These are phyloP conservation scores for Speoplatyrhinus poulsoni DNA, from an alignment of 2,113 vertebrate species.

Conservation along the genomic window DNA sequence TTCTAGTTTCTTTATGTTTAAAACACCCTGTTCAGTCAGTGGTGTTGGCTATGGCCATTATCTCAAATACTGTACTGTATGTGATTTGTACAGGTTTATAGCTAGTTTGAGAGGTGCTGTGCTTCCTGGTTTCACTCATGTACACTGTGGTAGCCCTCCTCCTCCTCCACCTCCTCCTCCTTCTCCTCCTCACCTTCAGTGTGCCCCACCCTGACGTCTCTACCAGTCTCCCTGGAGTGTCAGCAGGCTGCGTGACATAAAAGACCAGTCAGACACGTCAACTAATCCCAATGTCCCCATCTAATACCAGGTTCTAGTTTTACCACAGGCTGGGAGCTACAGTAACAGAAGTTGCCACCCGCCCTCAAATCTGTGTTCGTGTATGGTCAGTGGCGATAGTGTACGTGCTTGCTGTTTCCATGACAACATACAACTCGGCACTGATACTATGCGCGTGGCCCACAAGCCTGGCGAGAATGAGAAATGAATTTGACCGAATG, in stretches of 20 bases:
- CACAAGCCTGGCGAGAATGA: no score
- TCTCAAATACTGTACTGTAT: not conserved
- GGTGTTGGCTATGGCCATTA: no score
- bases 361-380: not conserved
- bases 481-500: no score
- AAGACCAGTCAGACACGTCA: slow-evolving; percentile 12
- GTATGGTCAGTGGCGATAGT: not conserved
- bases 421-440: not conserved
- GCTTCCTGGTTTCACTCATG: slow-evolving; percentile 14
- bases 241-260: slow-evolving; percentile 23
- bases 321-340: not conserved
- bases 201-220: slow-evolving; percentile 31
- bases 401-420: not conserved
- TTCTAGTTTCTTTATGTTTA: no score
- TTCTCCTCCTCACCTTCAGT: slow-evolving; percentile 21
- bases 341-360: not conserved
- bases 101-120: no score
- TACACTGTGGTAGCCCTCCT: no score
- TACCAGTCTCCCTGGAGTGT: slow-evolving; percentile 13
- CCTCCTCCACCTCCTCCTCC: not conserved
- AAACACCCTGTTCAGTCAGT: no score
- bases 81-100: no score
- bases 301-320: slow-evolving; percentile 19
- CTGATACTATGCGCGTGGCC: not conserved
- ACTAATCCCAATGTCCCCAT: slow-evolving; percentile 39